phyloP scores from a whole-genome alignment of 2,113 vertebrate species.

The Dasypus novemcinctus region DNA sequence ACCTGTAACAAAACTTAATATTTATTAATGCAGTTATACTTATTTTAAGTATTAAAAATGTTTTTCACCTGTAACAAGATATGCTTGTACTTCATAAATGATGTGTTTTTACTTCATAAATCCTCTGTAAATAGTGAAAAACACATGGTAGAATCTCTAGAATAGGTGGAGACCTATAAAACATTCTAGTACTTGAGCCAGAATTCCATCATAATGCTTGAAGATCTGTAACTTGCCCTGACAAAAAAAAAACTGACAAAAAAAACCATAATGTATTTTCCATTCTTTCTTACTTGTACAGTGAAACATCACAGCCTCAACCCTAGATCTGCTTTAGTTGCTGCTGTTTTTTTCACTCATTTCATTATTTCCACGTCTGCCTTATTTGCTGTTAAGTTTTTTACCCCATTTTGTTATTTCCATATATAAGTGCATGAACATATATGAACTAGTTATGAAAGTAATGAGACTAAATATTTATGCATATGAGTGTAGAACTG shows the following conservation, averaged over 20 bases:
- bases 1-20: constrained; percentile 14
- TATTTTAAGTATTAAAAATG: constrained; percentile 56
- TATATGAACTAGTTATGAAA: neutral
- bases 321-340: neutral
- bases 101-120: constrained; percentile 58
- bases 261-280: constrained; percentile 29
- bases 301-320: constrained; percentile 39
- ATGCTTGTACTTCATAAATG: constrained; percentile 26
- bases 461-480: neutral
- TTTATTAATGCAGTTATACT: constrained; percentile 51
- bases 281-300: constrained; percentile 67
- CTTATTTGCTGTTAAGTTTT: neutral
- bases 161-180: constrained; percentile 69
- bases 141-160: constrained; percentile 51
- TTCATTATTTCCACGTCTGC: neutral
- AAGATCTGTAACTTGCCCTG: constrained; percentile 28
- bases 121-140: constrained; percentile 61
- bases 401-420: neutral
- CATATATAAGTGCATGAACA: neutral
- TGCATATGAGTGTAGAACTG: neutral
- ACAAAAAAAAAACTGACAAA: neutral
- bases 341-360: neutral
- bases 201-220: constrained; percentile 65
- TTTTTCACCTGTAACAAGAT: constrained; percentile 57
- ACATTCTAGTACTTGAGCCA: constrained; percentile 61